Base-by-base conservation (phyloP, 2,797 vertebrate genomes). In the Mus minutoides region DNA sequence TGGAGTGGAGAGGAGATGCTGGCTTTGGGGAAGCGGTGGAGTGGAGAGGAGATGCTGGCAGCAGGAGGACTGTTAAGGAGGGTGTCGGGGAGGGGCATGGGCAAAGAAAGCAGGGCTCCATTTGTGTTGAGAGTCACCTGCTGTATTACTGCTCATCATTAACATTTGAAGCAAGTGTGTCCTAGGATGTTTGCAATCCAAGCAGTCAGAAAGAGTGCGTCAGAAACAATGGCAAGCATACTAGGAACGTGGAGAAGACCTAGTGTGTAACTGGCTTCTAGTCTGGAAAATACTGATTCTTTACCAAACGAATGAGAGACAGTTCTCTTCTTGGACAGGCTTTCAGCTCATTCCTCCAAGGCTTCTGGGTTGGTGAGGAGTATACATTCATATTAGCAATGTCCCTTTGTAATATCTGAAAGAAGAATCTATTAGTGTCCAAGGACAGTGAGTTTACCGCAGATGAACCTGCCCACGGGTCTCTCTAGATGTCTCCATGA, bases 331-430 rank as follows among this genome's bases (percentile, higher is more conserved):
- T 58, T 46, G 24, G 37, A 64, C 13, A 82, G 49, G 75, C 49
- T 93, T 87, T 54, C 31, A 82, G 14, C 10, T 24, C 6, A 34
- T 26, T 83, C 86, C 31, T 78, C 58, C 62, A 29, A 80, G 88
- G 69, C n/a, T 92, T 92, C 60, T 73, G 56, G 92, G 58, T 31
- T 26, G n/a, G 75, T 4, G 24, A 93, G 58, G 91, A 88, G 88
- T 64, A 40, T 40, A 86, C 56, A 82, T 64, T 73, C 88, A 49
- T 26, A 67, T 62, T 69, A 88, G 43, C 26, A 71, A 94, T 7
- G 54, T 95, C 56, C 84, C 88, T 93, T 93, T 54, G 22, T 67
- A 84, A 82, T 85, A 94, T 79, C 31, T 77, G 29, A 93, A 85
- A 88, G 84, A 58, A 93, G 90, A 96, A 69, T 58, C 58, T 89